These are phyloP conservation scores for Cydia amplana DNA, from an alignment of 1,140 invertebrate genomes.

Conservation along the genomic window DNA sequence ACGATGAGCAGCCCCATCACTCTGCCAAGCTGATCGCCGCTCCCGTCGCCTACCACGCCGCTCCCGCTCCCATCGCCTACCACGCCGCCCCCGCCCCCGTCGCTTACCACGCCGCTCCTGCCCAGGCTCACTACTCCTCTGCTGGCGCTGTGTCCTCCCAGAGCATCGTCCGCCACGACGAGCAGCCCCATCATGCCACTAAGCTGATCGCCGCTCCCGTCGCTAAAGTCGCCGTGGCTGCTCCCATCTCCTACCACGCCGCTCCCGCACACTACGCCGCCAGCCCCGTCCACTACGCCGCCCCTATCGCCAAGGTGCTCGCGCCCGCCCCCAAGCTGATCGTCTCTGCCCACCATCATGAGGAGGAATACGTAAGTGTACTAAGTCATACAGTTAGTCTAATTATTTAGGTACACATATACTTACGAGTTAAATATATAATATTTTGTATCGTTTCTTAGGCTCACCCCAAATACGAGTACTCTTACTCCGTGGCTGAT, in stretches of 20 bases:
- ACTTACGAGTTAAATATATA: no score
- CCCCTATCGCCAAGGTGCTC: slow-evolving; percentile 47
- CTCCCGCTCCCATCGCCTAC: slow-evolving; percentile 40
- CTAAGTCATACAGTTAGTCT: neutral
- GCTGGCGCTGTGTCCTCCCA: slow-evolving; percentile 39
- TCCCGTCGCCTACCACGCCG: slow-evolving; percentile 42
- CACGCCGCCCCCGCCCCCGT: slow-evolving; percentile 51
- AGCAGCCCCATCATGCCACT: slow-evolving; percentile 40
- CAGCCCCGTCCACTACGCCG: slow-evolving; percentile 53
- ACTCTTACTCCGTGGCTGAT: slow-evolving; percentile 73
- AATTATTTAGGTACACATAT: no score
- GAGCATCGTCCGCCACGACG: slow-evolving; percentile 50
- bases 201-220: slow-evolving; percentile 53
- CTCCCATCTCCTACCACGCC: slow-evolving; percentile 48
- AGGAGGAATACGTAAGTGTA: slow-evolving; percentile 38
- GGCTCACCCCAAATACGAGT: slow-evolving; percentile 66
- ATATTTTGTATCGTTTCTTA: slow-evolving; percentile 33
- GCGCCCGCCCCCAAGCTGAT: slow-evolving; percentile 35
- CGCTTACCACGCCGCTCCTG: slow-evolving; percentile 41
- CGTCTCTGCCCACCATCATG: slow-evolving; percentile 35
- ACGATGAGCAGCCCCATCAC: slow-evolving; percentile 29
- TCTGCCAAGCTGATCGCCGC: slow-evolving; percentile 30
- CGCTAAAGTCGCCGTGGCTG: slow-evolving; percentile 55
- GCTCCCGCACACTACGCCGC: slow-evolving; percentile 56
- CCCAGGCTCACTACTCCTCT: slow-evolving; percentile 51